Conservation (phyloP, 2,888 invertebrate genomes). For the Hesperia comma region DNA sequence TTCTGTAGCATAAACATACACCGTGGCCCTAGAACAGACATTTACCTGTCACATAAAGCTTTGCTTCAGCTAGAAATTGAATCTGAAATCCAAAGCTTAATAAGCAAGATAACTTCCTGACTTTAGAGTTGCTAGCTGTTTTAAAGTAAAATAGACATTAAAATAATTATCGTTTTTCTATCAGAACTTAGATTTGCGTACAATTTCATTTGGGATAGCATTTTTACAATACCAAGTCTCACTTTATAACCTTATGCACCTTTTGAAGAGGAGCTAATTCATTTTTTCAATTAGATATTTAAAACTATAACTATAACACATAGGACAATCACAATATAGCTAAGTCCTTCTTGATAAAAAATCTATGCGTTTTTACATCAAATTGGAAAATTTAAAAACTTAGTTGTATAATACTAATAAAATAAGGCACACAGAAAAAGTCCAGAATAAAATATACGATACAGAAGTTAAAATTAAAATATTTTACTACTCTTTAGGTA, state of each 20-base stretch:
- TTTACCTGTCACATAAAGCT: too few species aligned
- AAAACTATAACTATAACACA: slow-evolving; percentile 39
- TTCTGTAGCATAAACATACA: too few species aligned
- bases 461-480: slow-evolving; percentile 29
- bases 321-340: slow-evolving; percentile 39
- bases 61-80: too few species aligned
- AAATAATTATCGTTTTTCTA: too few species aligned
- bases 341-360: slow-evolving; percentile 38
- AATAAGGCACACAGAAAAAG: slow-evolving; percentile 68
- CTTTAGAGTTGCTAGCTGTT: too few species aligned
- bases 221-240: not conserved
- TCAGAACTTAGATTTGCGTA: too few species aligned
- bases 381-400: slow-evolving; percentile 43
- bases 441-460: slow-evolving; percentile 45
- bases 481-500: too few species aligned
- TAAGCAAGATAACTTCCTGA: too few species aligned
- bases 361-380: slow-evolving; percentile 37
- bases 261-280: not conserved
- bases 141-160: too few species aligned
- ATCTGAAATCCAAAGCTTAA: too few species aligned
- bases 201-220: not conserved
- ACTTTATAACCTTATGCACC: not conserved
- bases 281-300: not conserved
- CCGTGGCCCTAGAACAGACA: too few species aligned
- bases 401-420: slow-evolving; percentile 55